Conservation (phyloP, 2,797 vertebrate species). For the Cheirogaleus major region DNA sequence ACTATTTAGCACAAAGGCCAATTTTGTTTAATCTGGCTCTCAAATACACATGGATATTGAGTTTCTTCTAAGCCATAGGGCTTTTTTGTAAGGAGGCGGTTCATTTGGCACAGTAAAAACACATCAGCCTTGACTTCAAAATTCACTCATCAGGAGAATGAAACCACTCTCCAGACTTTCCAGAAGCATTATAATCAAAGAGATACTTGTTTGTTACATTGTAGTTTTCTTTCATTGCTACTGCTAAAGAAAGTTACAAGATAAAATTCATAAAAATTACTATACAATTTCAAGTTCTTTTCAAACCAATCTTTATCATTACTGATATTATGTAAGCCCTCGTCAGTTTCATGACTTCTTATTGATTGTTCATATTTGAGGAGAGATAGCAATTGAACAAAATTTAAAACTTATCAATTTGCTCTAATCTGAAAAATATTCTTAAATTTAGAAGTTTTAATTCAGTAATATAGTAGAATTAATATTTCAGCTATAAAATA, state of each 20-base stretch:
- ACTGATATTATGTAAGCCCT: not conserved
- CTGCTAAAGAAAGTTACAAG: not conserved
- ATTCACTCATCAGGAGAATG: constrained; percentile 40
- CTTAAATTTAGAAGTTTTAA: constrained; percentile 10
- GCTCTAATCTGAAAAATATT: constrained; percentile 4
- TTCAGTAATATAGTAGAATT: not conserved
- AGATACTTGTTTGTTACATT: not conserved
- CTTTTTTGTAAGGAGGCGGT: constrained; percentile 58
- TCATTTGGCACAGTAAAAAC: constrained; percentile 65
- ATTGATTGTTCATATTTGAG: not conserved
- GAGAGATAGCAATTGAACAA: not conserved
- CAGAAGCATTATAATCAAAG: not conserved
- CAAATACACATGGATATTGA: constrained; percentile 40
- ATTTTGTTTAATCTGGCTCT: constrained; percentile 63
- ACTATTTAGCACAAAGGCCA: constrained; percentile 28
- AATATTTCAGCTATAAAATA: constrained; percentile 33
- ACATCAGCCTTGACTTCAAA: constrained; percentile 50
- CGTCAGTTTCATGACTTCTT: not conserved
- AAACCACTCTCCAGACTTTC: constrained; percentile 19
- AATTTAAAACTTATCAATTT: constrained; percentile 35
- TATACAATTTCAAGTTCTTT: constrained; percentile 20
- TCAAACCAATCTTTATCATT: not conserved
- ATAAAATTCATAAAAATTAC: not conserved
- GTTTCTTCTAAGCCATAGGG: constrained; percentile 48
- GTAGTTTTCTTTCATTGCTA: constrained; percentile 17